A percentile compares a stretch with the other conserved stretches of the same genome.
phyloP scores from a whole-genome alignment of 2,113 vertebrate genomes.

The Nyctibius bracteatus region DNA sequence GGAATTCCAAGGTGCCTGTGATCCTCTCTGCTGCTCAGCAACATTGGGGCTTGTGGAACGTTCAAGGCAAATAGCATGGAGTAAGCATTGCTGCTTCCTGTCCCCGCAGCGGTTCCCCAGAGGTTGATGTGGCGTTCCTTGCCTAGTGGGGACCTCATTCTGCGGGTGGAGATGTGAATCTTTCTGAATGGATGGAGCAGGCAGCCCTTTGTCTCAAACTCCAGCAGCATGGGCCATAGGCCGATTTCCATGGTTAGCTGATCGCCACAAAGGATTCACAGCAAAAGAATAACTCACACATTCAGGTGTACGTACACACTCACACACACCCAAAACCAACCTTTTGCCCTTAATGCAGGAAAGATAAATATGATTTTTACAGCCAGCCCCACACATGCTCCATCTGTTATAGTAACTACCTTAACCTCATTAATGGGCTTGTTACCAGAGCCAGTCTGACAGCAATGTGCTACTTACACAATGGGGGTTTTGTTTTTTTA shows the following conservation, averaged over 20 bases:
- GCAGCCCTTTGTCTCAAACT: not conserved
- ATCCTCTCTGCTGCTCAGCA: not conserved
- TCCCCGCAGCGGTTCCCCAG: not conserved
- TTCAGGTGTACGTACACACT: not conserved
- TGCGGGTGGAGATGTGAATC: not conserved
- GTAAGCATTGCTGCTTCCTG: not conserved
- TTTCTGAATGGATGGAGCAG: not conserved
- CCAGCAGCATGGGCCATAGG: not conserved
- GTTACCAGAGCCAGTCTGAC: not conserved
- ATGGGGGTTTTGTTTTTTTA: not conserved
- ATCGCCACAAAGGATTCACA: not conserved
- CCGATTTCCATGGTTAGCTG: rapidly evolving
- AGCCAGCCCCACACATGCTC: not conserved
- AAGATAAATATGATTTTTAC: not conserved
- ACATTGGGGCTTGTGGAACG: not conserved
- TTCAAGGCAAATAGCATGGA: not conserved
- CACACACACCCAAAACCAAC: not conserved
- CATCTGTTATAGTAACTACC: not conserved
- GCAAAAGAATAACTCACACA: not conserved
- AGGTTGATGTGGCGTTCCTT: not conserved
- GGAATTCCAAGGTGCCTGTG: not conserved
- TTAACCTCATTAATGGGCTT: not conserved
- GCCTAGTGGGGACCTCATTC: not conserved
- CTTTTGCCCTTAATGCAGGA: not conserved
- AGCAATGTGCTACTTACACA: not conserved